A percentile compares a stretch with the other conserved stretches of the same genome.
phyloP scores from a whole-genome alignment of 2,797 vertebrate species.

The Centroberyx gerrardi region DNA sequence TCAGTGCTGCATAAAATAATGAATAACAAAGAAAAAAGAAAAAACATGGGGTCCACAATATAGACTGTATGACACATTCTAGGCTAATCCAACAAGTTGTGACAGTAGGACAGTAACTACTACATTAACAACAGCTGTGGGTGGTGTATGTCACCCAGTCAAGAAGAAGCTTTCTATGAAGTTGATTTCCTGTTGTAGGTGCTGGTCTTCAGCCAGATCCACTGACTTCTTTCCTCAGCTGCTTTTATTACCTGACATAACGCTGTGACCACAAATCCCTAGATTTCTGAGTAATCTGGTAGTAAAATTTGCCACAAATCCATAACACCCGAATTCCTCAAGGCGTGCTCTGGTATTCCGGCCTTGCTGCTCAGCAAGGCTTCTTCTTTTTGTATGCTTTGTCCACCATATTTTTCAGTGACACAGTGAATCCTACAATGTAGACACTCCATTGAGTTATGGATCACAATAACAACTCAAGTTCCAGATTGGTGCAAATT shows the following conservation, averaged over 20 bases:
- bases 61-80: not conserved
- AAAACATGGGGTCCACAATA: not conserved
- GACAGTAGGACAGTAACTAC: not conserved
- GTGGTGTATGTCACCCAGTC: no score
- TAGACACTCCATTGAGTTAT: no score
- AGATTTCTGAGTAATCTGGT: slow-evolving; percentile 23
- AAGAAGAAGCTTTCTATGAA: not conserved
- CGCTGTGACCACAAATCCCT: slow-evolving; percentile 18
- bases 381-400: not conserved
- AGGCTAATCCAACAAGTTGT: not conserved
- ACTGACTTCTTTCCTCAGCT: not conserved
- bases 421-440: not conserved
- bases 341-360: not conserved
- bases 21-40: no score
- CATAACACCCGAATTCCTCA: slow-evolving; percentile 20
- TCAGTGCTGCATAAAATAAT: no score
- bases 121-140: not conserved
- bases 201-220: not conserved
- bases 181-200: not conserved
- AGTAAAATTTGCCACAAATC: slow-evolving; percentile 19
- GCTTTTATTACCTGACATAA: slow-evolving; percentile 17
- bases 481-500: no score
- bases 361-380: not conserved
- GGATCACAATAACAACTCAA: no score
- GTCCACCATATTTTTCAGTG: not conserved